Conservation (phyloP, 1,140 invertebrate genomes). For the Lasioglossum albipes region DNA sequence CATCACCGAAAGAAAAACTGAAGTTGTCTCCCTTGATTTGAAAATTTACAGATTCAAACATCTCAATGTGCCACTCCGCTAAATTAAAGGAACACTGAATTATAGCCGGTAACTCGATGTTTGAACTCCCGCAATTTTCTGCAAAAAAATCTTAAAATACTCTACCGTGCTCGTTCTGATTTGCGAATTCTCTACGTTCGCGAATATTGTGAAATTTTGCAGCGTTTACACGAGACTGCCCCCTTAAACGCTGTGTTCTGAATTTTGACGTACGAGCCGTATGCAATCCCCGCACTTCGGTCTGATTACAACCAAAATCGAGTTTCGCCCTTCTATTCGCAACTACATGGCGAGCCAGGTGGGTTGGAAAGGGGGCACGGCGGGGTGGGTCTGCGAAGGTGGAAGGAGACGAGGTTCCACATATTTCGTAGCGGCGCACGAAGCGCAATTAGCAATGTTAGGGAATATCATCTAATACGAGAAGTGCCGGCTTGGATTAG, state of each 20-base stretch:
- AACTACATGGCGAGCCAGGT: not conserved
- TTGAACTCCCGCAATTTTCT: too few relatives aligned
- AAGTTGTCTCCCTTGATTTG: too few relatives aligned
- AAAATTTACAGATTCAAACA: too few relatives aligned
- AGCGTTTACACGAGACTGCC: not conserved
- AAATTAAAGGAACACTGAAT: too few relatives aligned
- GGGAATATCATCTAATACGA: constrained; percentile 59
- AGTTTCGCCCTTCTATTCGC: constrained; percentile 33
- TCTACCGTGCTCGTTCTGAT: too few relatives aligned
- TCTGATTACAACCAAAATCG: constrained; percentile 52
- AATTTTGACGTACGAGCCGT: constrained; percentile 35
- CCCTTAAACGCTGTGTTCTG: constrained; percentile 7
- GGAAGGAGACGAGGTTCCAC: not conserved
- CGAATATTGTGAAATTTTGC: too few relatives aligned
- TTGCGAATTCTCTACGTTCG: too few relatives aligned
- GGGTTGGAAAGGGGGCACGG: not conserved
- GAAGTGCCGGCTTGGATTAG: constrained; percentile 56
- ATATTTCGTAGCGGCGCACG: constrained; percentile 41
- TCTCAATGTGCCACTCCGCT: too few relatives aligned
- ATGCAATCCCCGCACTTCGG: constrained; percentile 29
- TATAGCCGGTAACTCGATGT: too few relatives aligned
- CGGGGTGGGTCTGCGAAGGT: not conserved
- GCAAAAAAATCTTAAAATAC: too few relatives aligned
- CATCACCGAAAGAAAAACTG: too few relatives aligned
- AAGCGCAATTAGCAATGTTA: constrained; percentile 60